Percentiles rank a stretch among this genome's conserved stretches.
phyloP scores from a whole-genome alignment of 1,140 invertebrate genomes.

The Leptestheria dahalacensis region DNA sequence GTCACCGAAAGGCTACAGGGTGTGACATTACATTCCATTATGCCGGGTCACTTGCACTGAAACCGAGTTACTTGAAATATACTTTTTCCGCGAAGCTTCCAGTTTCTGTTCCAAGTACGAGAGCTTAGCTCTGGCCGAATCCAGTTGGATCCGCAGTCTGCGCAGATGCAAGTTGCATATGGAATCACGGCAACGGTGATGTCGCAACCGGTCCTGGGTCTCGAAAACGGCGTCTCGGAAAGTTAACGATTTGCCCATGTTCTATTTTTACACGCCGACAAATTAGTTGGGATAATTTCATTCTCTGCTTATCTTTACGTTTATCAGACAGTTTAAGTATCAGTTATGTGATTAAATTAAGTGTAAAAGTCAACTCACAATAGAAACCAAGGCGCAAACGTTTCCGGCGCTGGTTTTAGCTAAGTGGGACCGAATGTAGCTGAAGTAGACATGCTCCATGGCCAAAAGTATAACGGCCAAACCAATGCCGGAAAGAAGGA shows the following conservation, averaged over 20 bases:
- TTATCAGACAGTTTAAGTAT: background rate
- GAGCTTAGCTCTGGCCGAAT: background rate
- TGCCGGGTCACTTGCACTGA: background rate
- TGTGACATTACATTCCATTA: background rate
- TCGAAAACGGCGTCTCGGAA: constrained; percentile 78
- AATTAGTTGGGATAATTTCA: constrained; percentile 20
- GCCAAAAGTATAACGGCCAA: constrained; percentile 67
- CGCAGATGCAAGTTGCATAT: constrained; percentile 55
- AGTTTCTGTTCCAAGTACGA: constrained; percentile 2
- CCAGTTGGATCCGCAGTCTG: constrained; percentile 6
- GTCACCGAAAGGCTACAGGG: background rate
- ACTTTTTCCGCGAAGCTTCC: background rate
- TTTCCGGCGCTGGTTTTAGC: constrained; percentile 73
- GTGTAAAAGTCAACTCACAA: constrained; percentile 37
- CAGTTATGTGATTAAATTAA: background rate
- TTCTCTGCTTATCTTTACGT: constrained; percentile 17
- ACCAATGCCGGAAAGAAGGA: constrained; percentile 84
- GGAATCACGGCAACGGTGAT: constrained; percentile 57
- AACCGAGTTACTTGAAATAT: background rate
- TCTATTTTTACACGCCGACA: constrained; percentile 27
- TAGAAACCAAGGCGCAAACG: constrained; percentile 78
- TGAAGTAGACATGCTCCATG: constrained; percentile 88
- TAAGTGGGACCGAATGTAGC: constrained; percentile 70
- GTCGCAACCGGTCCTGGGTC: constrained; percentile 45
- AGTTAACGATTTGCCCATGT: constrained; percentile 65